These are phyloP conservation scores for Neelides folsomi DNA, from an alignment of 2,888 invertebrate species.

Conservation along the genomic window DNA sequence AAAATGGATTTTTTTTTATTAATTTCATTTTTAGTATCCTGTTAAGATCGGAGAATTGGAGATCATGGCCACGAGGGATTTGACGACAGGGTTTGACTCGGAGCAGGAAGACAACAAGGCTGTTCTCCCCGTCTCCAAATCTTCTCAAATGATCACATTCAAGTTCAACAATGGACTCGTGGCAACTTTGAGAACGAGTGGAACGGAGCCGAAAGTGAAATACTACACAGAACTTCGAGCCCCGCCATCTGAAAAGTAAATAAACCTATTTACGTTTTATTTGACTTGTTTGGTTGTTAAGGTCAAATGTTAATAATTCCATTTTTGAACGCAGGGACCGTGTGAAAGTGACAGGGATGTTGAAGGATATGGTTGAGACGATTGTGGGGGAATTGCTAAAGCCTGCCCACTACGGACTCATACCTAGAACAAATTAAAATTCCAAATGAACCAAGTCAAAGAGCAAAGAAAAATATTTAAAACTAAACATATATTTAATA, in stretches of 20 bases:
- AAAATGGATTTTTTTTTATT: no score
- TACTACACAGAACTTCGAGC: slow-evolving; percentile 88
- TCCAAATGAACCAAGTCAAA: neutral
- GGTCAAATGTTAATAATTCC: neutral
- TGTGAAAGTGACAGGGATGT: slow-evolving; percentile 46
- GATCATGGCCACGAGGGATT: slow-evolving; percentile 64
- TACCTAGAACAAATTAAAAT: slow-evolving; percentile 36
- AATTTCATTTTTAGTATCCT: slow-evolving; percentile 1
- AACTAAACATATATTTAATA: neutral
- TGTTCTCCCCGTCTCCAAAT: slow-evolving; percentile 51
- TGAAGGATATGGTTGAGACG: slow-evolving; percentile 60
- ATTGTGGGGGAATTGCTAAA: slow-evolving; percentile 68
- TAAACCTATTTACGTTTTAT: slow-evolving; percentile 20
- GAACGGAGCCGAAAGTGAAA: slow-evolving; percentile 98
- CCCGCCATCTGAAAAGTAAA: slow-evolving; percentile 49
- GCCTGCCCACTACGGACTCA: slow-evolving; percentile 55
- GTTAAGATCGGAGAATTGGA: slow-evolving; percentile 15
- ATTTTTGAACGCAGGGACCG: slow-evolving; percentile 49
- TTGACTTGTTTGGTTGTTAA: neutral
- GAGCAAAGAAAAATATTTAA: neutral
- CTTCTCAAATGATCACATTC: slow-evolving; percentile 88
- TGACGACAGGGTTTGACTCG: slow-evolving; percentile 75
- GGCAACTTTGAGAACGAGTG: slow-evolving; percentile 83
- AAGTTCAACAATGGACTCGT: slow-evolving; percentile 72
- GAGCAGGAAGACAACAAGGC: slow-evolving; percentile 55